Evolutionary conservation across 1,140 invertebrate genomes (phyloP), one percentile per base, ranked within the genome.

Genomic region (Ericerus pela): DNA sequence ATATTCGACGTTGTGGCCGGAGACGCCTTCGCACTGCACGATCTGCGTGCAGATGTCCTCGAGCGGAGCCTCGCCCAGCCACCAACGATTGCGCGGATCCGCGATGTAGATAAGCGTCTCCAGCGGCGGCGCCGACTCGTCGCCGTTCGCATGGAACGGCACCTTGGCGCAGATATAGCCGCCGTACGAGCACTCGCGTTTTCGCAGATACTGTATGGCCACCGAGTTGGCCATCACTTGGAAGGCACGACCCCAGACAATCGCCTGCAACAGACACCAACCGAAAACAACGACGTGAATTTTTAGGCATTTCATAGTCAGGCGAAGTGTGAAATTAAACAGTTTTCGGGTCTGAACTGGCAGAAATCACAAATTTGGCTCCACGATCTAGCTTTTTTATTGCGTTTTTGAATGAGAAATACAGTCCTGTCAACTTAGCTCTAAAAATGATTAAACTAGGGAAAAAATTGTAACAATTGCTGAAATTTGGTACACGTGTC

Each of bases 1-100:
- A 66, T 93, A 93, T 69, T 93, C 88, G 1, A 77, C 80, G 65
- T 93, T 93, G 53, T 82, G 77, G 0, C 88, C 88, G 38, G 78
- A 79, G 28, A 81, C 79, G 5, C 69, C 67, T 1, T 70, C 67
- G 51, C 76, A 78, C 52, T 74, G 72, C 1, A 76, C 67, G 52
- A 90, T 85, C 70, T 89, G 82, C 33, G 73, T 65, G 0, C 86
- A 86, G 51, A 91, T 84, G 11, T 75, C 72, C 14, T 73, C 66
- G 5, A 80, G 59, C 0, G 81, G 73, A 0, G 79, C 81, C 2
- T 84, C 76, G 1, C 88, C 88, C 1, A 89, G 67, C 82, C 85
- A 92, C 58, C 82, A 75, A 2, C 68, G 64, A 66, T 88, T 90
- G 55, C 77, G 72, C 1, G 78, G 75, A 0, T 81, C 77, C 0